Conservation (phyloP, 2,113 vertebrate genomes). For the Pyxicephalus adspersus region DNA sequence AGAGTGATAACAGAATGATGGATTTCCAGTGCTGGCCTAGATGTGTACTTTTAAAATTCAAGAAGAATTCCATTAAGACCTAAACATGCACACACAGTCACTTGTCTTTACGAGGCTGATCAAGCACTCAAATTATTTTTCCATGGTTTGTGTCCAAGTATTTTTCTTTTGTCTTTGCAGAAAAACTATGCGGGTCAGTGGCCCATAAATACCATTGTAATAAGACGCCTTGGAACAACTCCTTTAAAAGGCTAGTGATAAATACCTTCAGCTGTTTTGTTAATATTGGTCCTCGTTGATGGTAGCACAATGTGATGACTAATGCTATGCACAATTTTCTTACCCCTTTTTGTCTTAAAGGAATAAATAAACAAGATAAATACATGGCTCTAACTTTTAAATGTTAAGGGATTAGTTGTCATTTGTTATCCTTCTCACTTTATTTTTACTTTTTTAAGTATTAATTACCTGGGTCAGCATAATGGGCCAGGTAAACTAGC, state of each 20-base stretch:
- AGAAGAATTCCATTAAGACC: constrained; percentile 10
- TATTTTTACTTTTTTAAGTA: too few species aligned
- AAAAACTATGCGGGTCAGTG: constrained; percentile 20
- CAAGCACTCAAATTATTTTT: constrained; percentile 56
- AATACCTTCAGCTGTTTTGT: constrained; percentile 56
- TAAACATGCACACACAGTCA: background rate
- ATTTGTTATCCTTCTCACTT: too few species aligned
- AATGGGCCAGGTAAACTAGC: too few species aligned
- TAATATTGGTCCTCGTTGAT: background rate
- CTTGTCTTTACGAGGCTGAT: constrained; percentile 45
- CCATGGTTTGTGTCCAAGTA: constrained; percentile 54
- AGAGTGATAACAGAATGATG: constrained; percentile 9
- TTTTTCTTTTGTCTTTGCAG: background rate
- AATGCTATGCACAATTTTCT: background rate
- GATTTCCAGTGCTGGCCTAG: constrained; percentile 40
- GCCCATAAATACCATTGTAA: constrained; percentile 63
- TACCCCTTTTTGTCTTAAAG: background rate
- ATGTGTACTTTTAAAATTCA: constrained; percentile 5
- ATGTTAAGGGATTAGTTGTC: too few species aligned
- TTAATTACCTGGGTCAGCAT: too few species aligned
- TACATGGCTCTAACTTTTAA: too few species aligned
- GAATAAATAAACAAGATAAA: too few species aligned
- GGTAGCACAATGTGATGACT: background rate
- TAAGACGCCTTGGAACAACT: constrained; percentile 58
- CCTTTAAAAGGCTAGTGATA: constrained; percentile 58